These are phyloP conservation scores for Halyomorpha halys DNA, from an alignment of 1,140 invertebrate species.

Conservation along the genomic window DNA sequence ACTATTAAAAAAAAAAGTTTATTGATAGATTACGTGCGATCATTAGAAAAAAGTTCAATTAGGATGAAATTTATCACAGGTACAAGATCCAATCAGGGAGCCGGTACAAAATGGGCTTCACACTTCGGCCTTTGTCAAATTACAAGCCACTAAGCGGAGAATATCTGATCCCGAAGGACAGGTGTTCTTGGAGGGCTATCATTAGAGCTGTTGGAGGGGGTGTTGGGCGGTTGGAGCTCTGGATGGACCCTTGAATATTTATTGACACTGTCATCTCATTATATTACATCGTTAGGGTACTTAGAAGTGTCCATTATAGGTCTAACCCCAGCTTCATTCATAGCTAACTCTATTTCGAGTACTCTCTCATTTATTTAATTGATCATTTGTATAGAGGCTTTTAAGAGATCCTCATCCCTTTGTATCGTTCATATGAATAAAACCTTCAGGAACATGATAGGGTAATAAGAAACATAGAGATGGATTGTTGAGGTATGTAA, in stretches of 20 bases:
- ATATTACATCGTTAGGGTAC: background rate
- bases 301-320: too few relatives aligned
- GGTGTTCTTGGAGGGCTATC: background rate
- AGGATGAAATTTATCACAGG: background rate
- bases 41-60: slow-evolving; percentile 2
- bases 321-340: too few relatives aligned
- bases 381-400: too few relatives aligned
- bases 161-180: background rate
- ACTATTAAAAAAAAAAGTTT: background rate
- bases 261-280: slow-evolving; percentile 4
- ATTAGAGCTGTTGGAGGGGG: background rate
- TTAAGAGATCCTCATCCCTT: too few relatives aligned
- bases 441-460: too few relatives aligned
- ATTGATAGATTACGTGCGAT: slow-evolving; percentile 10
- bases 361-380: too few relatives aligned
- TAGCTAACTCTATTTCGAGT: too few relatives aligned
- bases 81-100: background rate
- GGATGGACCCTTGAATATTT: background rate
- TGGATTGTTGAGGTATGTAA: too few relatives aligned
- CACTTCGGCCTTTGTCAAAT: slow-evolving; percentile 2
- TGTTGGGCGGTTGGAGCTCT: background rate
- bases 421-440: too few relatives aligned
- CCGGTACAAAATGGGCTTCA: background rate
- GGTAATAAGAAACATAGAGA: too few relatives aligned
- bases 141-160: background rate